phyloP scores from a whole-genome alignment of 2,797 vertebrate genomes.

The Acanthurus tractus region DNA sequence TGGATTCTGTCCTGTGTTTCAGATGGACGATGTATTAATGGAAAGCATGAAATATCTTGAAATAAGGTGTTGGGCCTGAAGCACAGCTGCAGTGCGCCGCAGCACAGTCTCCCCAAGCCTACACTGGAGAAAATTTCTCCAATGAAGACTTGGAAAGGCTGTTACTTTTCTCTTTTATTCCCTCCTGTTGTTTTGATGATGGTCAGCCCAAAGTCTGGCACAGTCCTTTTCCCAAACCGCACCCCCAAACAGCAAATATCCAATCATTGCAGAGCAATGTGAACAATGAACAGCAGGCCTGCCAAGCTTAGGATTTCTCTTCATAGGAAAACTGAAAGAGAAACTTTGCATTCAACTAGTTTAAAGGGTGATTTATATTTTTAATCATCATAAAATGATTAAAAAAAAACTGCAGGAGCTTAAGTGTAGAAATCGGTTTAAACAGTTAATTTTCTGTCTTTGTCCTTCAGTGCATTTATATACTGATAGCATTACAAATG shows the following conservation, averaged over 20 bases:
- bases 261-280: not conserved
- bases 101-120: too few relatives aligned
- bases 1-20: not conserved
- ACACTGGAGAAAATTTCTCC: too few relatives aligned
- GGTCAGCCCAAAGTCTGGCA: not conserved
- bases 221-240: not conserved
- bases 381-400: not conserved
- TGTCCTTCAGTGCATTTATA: not conserved
- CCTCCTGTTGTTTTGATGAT: not conserved
- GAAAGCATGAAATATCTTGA: not conserved
- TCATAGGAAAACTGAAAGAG: not conserved
- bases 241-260: not conserved
- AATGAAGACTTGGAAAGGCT: too few relatives aligned
- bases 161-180: too few relatives aligned
- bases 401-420: too few relatives aligned
- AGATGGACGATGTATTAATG: not conserved
- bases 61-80: not conserved
- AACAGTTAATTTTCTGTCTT: constrained; percentile 10
- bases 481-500: not conserved
- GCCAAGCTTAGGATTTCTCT: not conserved
- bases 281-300: not conserved
- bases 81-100: not conserved
- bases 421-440: not conserved
- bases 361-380: not conserved
- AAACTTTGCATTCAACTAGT: not conserved